Conservation (phyloP, 1,140 invertebrate genomes). For the Vollenhovia emeryi region DNA sequence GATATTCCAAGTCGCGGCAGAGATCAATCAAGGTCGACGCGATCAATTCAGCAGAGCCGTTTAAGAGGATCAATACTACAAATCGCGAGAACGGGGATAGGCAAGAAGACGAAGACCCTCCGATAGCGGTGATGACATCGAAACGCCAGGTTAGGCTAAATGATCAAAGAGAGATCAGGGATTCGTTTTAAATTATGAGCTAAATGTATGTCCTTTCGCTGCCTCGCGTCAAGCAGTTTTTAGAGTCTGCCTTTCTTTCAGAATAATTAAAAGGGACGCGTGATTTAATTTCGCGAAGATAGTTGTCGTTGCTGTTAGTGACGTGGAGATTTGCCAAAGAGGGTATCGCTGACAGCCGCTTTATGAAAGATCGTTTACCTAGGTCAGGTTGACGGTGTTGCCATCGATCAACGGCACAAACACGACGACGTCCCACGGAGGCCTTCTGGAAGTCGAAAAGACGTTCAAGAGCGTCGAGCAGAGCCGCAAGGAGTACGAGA, state of each 20-base stretch:
- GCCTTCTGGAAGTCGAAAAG: constrained; percentile 90
- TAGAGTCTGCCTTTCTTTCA: background rate
- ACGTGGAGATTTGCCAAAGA: background rate
- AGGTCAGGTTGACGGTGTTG: constrained; percentile 90
- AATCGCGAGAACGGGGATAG: background rate
- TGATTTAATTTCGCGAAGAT: background rate
- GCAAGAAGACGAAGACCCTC: constrained; percentile 60
- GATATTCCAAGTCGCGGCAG: constrained; percentile 86
- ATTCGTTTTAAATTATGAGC: background rate
- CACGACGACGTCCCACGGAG: constrained; percentile 90
- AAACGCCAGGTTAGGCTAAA: constrained; percentile 83
- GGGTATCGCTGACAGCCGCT: constrained; percentile 27
- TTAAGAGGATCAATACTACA: constrained; percentile 61
- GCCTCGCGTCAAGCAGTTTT: background rate
- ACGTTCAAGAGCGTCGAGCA: constrained; percentile 89
- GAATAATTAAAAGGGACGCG: background rate
- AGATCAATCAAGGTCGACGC: constrained; percentile 83
- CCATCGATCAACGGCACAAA: constrained; percentile 89
- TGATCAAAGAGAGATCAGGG: constrained; percentile 60
- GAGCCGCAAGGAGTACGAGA: constrained; percentile 84
- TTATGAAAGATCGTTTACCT: constrained; percentile 81
- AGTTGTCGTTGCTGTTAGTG: background rate
- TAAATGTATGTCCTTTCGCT: background rate
- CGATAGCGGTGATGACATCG: constrained; percentile 78
- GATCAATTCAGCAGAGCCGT: constrained; percentile 81